A percentile compares a stretch with the other conserved stretches of the same genome.
Evolutionary conservation across 2,797 vertebrate genomes (phyloP).

Genomic region (Argya squamiceps): DNA sequence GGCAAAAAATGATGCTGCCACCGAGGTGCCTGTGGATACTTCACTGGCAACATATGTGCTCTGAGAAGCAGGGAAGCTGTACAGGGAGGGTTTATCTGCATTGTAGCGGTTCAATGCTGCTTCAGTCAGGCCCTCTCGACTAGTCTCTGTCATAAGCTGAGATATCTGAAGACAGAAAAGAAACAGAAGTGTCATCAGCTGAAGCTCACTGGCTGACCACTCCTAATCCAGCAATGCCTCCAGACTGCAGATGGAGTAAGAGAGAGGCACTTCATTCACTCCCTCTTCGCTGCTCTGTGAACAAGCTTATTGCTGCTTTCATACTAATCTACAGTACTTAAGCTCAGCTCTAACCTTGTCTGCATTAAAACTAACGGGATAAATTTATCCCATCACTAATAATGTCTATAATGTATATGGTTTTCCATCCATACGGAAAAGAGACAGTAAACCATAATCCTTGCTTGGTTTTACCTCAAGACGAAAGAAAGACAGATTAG

Average conservation of each 20-base stretch:
- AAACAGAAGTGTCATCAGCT: not conserved
- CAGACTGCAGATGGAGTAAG: not conserved
- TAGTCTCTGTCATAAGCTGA: conserved; percentile 88
- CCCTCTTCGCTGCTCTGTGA: not conserved
- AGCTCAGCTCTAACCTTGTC: not conserved
- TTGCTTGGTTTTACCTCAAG: not conserved
- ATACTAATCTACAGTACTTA: not conserved
- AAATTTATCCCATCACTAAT: conserved; percentile 33
- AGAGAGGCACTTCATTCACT: not conserved
- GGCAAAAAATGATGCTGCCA: conserved; percentile 95
- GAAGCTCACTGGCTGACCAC: not conserved
- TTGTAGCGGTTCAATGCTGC: conserved; percentile 89
- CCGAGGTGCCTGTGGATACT: conserved; percentile 84
- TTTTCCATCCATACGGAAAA: not conserved
- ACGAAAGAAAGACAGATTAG: not conserved
- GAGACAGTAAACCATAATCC: not conserved
- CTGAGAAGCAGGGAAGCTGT: conserved; percentile 77
- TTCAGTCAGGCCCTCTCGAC: conserved; percentile 87
- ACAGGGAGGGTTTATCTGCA: conserved; percentile 83
- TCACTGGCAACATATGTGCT: conserved; percentile 75
- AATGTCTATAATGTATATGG: not conserved
- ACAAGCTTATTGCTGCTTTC: not conserved
- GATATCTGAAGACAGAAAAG: conserved; percentile 82
- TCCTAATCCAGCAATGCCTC: not conserved
- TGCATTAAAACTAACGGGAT: conserved; percentile 49